Evolutionary conservation across 2,888 invertebrate genomes (phyloP), one percentile per base, ranked within the genome.

Genomic region (Nymphalis urticae): DNA sequence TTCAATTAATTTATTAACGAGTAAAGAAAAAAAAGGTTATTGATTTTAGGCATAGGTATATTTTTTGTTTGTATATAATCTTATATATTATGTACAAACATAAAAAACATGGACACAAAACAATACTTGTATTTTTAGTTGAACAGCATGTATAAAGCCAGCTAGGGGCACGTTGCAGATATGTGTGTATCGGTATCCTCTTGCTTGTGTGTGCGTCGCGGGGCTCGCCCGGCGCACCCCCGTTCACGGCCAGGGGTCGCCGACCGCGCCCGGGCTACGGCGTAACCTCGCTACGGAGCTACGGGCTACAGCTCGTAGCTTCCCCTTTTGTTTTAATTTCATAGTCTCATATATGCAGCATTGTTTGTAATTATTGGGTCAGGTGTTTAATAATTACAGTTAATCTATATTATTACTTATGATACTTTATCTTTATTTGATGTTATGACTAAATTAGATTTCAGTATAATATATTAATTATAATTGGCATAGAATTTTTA

Each of bases 191-290:
- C 72, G 70, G 71, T 75, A 71, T 64, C 50, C 56, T 64, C 50
- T 68, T 74, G 72, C 27, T 27, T 75, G 80, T 75, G 73, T 68
- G 79, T 74, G 72, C 74, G 79, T 77, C 79, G 85, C 78, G 78
- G 79, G 79, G 80, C 81, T 77, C 78, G 80, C 78, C 80, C 80
- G 86, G 80, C 84, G 85, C 87, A 83, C 90, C 91, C 90, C 89
- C 89, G 91, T 91, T 91, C 92, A 92, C 88, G 92, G 92, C 92
- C 92, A 92, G 92, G 91, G 92, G 91, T 92, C 92, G 90, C 77
- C 91, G 92, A 92, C 91, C 92, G 89, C 87, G 84, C 90, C 91
- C 90, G 87, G 83, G 88, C 90, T 86, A 86, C 87, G 88, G 66
- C 86, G 90, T 89, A 88, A 88, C 87, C 88, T 81, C 89, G 86